These are phyloP conservation scores for Leptodirus hochenwartii DNA, from an alignment of 2,888 invertebrate genomes.

Conservation along the genomic window DNA sequence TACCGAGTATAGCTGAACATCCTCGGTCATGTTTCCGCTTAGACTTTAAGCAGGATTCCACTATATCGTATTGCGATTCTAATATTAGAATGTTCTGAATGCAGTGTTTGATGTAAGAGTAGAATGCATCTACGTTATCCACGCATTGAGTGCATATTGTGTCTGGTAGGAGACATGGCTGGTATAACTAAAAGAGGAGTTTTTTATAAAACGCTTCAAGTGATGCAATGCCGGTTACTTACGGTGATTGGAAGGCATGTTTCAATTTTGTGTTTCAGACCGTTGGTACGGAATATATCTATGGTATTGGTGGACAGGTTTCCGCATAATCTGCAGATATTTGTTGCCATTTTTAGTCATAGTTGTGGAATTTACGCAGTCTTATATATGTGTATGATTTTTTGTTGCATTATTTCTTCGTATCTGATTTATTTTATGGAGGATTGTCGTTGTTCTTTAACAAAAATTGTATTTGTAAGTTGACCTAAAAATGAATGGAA, in stretches of 20 bases:
- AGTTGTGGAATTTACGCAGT: constrained; percentile 2
- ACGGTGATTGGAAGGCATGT: constrained; percentile 27
- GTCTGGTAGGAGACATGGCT: constrained; percentile 23
- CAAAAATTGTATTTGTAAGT: no score
- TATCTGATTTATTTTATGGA: no score
- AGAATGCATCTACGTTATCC: constrained; percentile 22
- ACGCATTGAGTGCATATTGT: constrained; percentile 24
- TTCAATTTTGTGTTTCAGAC: constrained; percentile 25
- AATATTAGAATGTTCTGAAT: constrained; percentile 24
- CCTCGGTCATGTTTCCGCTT: constrained; percentile 27
- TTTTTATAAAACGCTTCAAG: constrained; percentile 3
- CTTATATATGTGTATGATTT: no score
- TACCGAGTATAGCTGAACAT: constrained; percentile 26
- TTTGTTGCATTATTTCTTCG: no score
- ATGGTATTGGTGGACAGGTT: constrained; percentile 20
- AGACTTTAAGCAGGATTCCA: constrained; percentile 23
- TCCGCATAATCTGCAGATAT: constrained; percentile 26
- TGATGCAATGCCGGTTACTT: constrained; percentile 14
- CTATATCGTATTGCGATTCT: constrained; percentile 24
- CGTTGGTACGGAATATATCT: constrained; percentile 24
- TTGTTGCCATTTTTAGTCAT: constrained; percentile 21
- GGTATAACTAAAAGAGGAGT: constrained; percentile 19
- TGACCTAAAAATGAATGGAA: no score
- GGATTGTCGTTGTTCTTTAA: no score
- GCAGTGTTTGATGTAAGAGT: constrained; percentile 23